Base-by-base conservation (phyloP, 2,888 invertebrate species). In the Podotricha telesiphe region DNA sequence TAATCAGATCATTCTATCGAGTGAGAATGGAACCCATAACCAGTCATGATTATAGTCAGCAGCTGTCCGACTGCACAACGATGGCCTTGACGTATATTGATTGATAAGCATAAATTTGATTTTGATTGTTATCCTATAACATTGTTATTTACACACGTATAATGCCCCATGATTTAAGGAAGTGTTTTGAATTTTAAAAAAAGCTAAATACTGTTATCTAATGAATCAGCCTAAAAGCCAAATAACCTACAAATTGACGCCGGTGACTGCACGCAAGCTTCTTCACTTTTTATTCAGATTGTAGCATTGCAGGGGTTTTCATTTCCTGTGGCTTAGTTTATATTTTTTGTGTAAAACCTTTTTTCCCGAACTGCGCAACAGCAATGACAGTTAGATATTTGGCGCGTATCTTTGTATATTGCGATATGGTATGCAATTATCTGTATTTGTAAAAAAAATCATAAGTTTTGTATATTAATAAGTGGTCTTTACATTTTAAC, bases 231-330 rank as follows among this genome's bases (percentile, higher is more conserved):
- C 61, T 71, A 68, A 71, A 59, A 64, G 47, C 61, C 62, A 56
- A 63, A 68, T 42, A 53, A 71, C 68, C 48, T 65, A 56, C 53
- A 70, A 71, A 17, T 22, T 17, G 45, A 17, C 34, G 34, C 17
- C 34, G 55, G 34, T 17, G 55, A 59, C 66, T 70, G 63, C 70
- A 70, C 72, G 59, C 69, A 71, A 65, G 51, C 51, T 64, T 70
- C 68, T 68, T 76, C 75, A 70, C 71, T 73, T 73, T 75, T 75
- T 72, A 72, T 73, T 73, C 70, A 73, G 74, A 73, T 70, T 55
- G 70, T 73, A 74, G 75, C 75, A 75, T 62, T 76, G 74, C 75
- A 76, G 71, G 74, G 71, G 74, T 74, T 72, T 63, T 69, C 67
- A 71, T 71, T 74, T 59, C 40, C 64, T 48, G 51, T 64, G 22